These are phyloP conservation scores for Amblyteles armatorius DNA, from an alignment of 2,888 invertebrate species.

Conservation along the genomic window DNA sequence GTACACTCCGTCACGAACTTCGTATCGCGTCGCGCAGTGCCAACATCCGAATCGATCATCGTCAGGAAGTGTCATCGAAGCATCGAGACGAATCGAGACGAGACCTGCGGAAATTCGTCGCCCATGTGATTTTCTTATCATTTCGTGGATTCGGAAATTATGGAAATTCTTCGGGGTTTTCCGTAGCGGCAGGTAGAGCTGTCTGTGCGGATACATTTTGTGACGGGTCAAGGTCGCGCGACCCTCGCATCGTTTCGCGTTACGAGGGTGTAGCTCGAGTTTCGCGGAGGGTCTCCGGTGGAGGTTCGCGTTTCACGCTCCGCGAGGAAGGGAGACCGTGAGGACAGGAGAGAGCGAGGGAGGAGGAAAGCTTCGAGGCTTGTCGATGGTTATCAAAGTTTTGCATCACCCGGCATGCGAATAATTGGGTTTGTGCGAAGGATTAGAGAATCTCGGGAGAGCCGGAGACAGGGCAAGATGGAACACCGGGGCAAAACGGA, in stretches of 20 bases:
- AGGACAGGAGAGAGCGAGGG: background rate
- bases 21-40: background rate
- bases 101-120: background rate
- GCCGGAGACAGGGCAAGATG: background rate
- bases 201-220: constrained; percentile 13
- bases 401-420: constrained; percentile 37
- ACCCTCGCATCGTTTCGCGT: constrained; percentile 12
- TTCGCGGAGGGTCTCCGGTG: constrained; percentile 23
- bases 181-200: background rate
- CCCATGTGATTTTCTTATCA: background rate
- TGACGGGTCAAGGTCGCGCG: constrained; percentile 34
- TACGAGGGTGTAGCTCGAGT: background rate
- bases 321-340: constrained; percentile 10
- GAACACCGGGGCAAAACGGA: too few relatives aligned
- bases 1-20: background rate
- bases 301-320: constrained; percentile 42
- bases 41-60: constrained; percentile 2
- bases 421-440: constrained; percentile 56
- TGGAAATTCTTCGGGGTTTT: background rate
- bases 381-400: constrained; percentile 62
- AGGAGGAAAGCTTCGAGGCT: constrained; percentile 34
- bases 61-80: background rate
- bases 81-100: background rate
- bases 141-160: constrained; percentile 10
- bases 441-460: constrained; percentile 39